A percentile compares a stretch with the other conserved stretches of the same genome.
Evolutionary conservation across 2,888 invertebrate species (phyloP).

Genomic region (Halictus quadricinctus): DNA sequence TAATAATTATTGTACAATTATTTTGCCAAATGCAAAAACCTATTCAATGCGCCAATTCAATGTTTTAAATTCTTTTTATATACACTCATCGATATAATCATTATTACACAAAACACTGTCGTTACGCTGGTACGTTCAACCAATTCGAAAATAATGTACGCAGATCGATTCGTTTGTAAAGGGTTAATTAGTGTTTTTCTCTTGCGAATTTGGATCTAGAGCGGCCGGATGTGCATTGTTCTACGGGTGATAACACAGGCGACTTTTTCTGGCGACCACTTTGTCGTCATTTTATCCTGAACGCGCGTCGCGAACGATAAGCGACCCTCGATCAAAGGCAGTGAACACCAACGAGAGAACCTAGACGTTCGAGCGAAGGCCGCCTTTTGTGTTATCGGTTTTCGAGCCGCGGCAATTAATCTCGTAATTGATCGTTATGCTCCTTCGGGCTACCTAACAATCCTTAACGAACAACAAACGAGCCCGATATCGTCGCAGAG

Average conservation of each 20-base stretch:
- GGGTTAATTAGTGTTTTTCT: neutral
- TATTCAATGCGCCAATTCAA: neutral
- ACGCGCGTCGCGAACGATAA: slow-evolving; percentile 19
- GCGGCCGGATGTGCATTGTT: neutral
- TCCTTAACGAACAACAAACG: slow-evolving; percentile 53
- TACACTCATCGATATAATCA: neutral
- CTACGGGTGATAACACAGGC: neutral
- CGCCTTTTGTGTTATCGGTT: slow-evolving; percentile 43
- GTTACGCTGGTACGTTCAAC: neutral
- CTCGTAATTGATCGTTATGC: slow-evolving; percentile 19
- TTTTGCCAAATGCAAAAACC: no score
- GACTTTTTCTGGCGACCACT: neutral
- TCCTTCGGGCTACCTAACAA: slow-evolving; percentile 45
- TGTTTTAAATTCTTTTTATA: no score
- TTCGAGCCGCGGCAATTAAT: slow-evolving; percentile 11
- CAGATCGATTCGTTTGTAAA: neutral
- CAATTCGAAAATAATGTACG: neutral
- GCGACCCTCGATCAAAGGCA: slow-evolving; percentile 75
- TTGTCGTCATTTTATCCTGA: neutral
- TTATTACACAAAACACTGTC: neutral
- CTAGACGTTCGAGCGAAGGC: slow-evolving; percentile 74
- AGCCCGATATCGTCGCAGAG: slow-evolving; percentile 11
- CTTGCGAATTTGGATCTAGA: neutral
- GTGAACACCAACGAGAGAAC: slow-evolving; percentile 73
- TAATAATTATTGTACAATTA: no score